Conservation (phyloP, 2,888 invertebrate genomes). For the Taphrorychus bicolor region DNA sequence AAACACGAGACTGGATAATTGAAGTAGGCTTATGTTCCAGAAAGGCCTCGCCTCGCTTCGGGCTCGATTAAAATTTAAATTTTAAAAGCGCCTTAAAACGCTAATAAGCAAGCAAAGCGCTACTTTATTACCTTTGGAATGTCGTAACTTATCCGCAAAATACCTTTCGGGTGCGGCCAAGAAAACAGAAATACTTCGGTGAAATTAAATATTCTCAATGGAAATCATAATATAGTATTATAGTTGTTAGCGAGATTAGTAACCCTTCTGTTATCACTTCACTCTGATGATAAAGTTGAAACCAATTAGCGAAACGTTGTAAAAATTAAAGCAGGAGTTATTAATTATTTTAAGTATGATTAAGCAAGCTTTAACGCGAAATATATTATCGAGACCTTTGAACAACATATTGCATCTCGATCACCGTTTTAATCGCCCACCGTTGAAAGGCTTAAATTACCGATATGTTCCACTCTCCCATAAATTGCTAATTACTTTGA, state of each 20-base stretch:
- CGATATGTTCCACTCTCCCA: constrained; percentile 18
- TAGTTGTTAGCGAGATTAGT: too few species aligned
- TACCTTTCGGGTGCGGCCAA: neutral
- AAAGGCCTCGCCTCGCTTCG: constrained; percentile 4
- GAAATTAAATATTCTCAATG: too few species aligned
- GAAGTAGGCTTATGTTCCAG: constrained; percentile 21
- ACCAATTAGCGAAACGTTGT: too few species aligned
- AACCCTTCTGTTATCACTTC: too few species aligned
- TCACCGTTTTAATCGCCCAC: neutral
- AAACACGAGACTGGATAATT: constrained; percentile 1
- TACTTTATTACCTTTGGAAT: constrained; percentile 36
- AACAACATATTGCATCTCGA: constrained; percentile 25
- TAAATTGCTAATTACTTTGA: constrained; percentile 37
- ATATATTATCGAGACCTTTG: neutral
- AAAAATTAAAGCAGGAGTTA: too few species aligned
- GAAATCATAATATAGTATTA: too few species aligned
- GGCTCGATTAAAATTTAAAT: constrained; percentile 38
- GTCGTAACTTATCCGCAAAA: constrained; percentile 24
- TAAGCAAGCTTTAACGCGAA: too few species aligned
- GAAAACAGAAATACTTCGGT: too few species aligned
- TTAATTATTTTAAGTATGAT: too few species aligned
- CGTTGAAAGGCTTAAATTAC: constrained; percentile 34
- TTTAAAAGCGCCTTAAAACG: constrained; percentile 35
- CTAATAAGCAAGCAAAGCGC: constrained; percentile 36
- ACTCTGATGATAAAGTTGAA: too few species aligned